These are phyloP conservation scores for Nephrotoma flavescens DNA, from an alignment of 2,888 invertebrate genomes.

Conservation along the genomic window DNA sequence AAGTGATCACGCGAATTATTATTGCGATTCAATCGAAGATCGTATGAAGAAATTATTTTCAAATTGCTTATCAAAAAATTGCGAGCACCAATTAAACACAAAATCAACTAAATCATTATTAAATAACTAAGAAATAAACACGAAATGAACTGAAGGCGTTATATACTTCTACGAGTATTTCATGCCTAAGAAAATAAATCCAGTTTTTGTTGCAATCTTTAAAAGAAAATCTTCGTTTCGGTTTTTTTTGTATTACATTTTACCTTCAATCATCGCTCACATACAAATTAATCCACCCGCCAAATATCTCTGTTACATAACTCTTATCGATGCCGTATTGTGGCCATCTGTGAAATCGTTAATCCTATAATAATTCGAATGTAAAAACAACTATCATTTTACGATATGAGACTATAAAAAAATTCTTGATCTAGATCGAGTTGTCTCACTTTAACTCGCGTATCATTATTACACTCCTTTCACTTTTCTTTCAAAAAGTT, in stretches of 20 bases:
- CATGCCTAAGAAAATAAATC: neutral
- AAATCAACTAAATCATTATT: neutral
- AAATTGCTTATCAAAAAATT: neutral
- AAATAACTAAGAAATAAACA: neutral
- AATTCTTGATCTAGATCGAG: constrained; percentile 4
- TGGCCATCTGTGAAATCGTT: neutral
- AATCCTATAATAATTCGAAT: neutral
- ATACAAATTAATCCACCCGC: neutral
- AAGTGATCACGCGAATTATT: neutral
- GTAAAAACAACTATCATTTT: constrained; percentile 3
- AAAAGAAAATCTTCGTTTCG: neutral
- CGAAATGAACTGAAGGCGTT: neutral
- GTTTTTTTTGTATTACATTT: neutral
- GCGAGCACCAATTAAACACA: neutral
- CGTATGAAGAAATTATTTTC: neutral
- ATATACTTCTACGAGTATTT: neutral
- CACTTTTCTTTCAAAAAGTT: neutral
- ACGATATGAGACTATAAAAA: neutral
- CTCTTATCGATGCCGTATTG: neutral
- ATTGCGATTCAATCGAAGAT: neutral
- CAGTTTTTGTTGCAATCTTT: neutral
- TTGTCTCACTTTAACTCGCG: constrained; percentile 1
- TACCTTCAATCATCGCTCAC: neutral
- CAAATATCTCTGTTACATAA: neutral
- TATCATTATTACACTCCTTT: neutral